Base-by-base conservation (phyloP, 2,888 invertebrate species). In the Minunthozetes semirufus region DNA sequence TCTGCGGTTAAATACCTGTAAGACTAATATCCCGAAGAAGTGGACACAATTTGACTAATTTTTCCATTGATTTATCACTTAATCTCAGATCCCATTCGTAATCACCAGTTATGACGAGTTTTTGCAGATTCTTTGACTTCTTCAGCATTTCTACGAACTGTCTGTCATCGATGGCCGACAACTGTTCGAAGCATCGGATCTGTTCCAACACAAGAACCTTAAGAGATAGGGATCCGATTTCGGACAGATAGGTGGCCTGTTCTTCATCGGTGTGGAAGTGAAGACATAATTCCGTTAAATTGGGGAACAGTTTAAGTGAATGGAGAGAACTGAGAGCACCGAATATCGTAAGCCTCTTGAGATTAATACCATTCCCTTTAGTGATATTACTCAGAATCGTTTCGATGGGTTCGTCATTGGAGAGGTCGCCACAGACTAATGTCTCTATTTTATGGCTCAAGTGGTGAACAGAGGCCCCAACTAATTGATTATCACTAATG, bases 141-240 rank as follows among this genome's bases (percentile, higher is more conserved):
- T 17, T n/a, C 5, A 75, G 29, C 75, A 75, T 75, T 22, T 56
- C 59, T 9, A 19, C 42, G 70, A 75, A 75, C 38, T 75, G 75
- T 25, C 27, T 5, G 3, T 46, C 48, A 71, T 75, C 56, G n/a
- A 75, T 46, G 17, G 75, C 71, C 9, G 75, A 75, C 11, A 56
- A 38, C 27, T 33, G 29, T 61, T 75, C 71, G 27, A 71, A 75
- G 48, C 75, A 71, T 15, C 75, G 50, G 27, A 75, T 75, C 25
- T 75, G 75, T n/a, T 75, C 75, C 29, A 75, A 42, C 6, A 75
- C 75, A n/a, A 75, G 71, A 56, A 29, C 72, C 19, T n/a, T 75
- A 5, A 75, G 33, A 13, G 56, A 59, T 15, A 75, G 29, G 8
- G 17, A 22, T 17, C 75, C 75, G 53, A 75, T 75, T n/a, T 75